phyloP scores from a whole-genome alignment of 1,140 invertebrate species.

The Eupristina koningsbergeri region DNA sequence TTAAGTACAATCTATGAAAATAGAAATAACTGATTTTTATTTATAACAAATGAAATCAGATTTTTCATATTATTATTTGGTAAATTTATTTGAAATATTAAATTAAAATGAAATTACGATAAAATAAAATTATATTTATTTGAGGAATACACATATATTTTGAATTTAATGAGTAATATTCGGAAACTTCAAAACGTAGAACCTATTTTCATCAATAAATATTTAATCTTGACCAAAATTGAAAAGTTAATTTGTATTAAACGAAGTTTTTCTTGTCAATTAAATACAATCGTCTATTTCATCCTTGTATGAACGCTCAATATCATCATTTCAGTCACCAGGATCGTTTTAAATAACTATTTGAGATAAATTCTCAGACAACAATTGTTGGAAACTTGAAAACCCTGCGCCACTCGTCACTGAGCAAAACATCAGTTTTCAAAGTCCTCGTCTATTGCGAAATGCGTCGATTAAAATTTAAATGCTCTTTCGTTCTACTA shows the following conservation, averaged over 20 bases:
- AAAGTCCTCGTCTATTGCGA: neutral
- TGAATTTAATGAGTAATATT: too few species aligned
- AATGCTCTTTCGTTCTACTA: neutral
- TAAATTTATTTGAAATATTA: too few species aligned
- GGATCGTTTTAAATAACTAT: neutral
- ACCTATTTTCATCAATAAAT: neutral
- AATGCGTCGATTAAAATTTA: neutral
- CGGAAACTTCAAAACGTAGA: neutral
- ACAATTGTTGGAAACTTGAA: neutral
- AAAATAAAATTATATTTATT: too few species aligned
- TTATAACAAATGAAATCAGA: too few species aligned
- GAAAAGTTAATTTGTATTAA: neutral
- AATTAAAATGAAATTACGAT: too few species aligned
- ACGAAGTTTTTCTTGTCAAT: neutral
- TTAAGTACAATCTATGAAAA: too few species aligned
- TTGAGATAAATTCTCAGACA: neutral
- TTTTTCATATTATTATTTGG: too few species aligned
- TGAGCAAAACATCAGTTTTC: neutral
- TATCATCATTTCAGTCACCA: neutral
- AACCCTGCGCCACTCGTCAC: neutral
- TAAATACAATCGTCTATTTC: neutral
- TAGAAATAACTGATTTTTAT: too few species aligned
- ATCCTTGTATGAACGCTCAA: neutral
- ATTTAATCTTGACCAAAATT: neutral
- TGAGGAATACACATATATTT: too few species aligned